Evolutionary conservation across 2,797 vertebrate genomes (phyloP), one percentile per base, ranked within the genome.

Genomic region (Lithobates sylvaticus): DNA sequence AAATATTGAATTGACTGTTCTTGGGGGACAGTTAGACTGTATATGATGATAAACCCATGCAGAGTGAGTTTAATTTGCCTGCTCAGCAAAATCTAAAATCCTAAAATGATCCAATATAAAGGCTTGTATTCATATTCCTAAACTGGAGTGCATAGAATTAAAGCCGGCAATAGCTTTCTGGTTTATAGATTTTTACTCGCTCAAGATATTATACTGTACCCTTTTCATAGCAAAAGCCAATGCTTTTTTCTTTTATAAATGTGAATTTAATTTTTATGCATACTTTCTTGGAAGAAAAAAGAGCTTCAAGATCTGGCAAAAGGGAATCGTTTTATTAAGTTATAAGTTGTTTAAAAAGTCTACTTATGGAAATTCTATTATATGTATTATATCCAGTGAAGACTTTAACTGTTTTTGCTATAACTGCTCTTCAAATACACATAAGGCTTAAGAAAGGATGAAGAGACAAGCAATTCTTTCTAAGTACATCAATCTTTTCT

Each of bases 401-500:
- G 47, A 71, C 50, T 72, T 84, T n/a, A 42, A 71, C 58, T 71
- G 32, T 73, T 79, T 79, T 68, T 42, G 23, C 47, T 23, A 21
- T 27, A 44, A 65, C 39, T 26, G 36, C 64, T 76, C 47, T 81
- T 75, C 39, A 81, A 70, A 81, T 70, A 61, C 26, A 44, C 36
- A 71, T 42, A 76, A 44, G 34, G 36, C 26, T 81, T 74, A 76
- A n/a, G 18, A 23, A 72, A 64, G 26, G 67, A 81, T 71, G 65
- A 86, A 76, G 42, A 42, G 84, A 74, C 73, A 76, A 50, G 70
- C 23, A 65, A 50, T 81, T 69, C 72, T 34, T 81, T 86, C 44
- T 42, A 69, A 70, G 71, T 76, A 70, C 73, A 86, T 81, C 72
- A 86, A 34, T 81, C 84, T 86, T 86, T 61, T 54, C 73, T 32